Evolutionary conservation across 2,888 invertebrate species (phyloP).

Genomic region (Aphidoletes aphidimyza): DNA sequence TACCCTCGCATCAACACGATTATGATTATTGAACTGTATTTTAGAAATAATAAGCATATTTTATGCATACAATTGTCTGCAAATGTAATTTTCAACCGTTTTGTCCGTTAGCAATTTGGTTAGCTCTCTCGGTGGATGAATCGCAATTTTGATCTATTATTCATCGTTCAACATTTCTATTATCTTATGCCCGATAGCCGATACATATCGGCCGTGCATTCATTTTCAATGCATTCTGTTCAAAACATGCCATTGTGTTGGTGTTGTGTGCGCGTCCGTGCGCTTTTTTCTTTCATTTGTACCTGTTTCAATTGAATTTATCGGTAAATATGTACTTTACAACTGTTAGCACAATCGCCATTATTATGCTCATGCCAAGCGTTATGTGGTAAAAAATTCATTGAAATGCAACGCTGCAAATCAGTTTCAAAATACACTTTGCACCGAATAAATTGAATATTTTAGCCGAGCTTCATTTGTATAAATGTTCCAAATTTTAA

Average conservation of each 20-base stretch:
- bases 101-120: background rate
- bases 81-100: slow-evolving; percentile 10
- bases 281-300: background rate
- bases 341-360: background rate
- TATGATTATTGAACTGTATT: slow-evolving; percentile 32
- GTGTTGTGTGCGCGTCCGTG: background rate
- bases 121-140: background rate
- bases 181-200: background rate
- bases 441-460: slow-evolving; percentile 2
- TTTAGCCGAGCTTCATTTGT: background rate
- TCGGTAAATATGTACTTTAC: slow-evolving; percentile 42
- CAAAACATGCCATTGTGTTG: background rate
- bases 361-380: background rate
- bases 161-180: slow-evolving; percentile 35
- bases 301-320: background rate
- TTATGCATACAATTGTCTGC: slow-evolving; percentile 1
- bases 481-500: background rate
- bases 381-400: background rate
- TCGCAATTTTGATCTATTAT: slow-evolving; percentile 1
- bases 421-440: background rate
- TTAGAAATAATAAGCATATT: slow-evolving; percentile 44
- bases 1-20: background rate
- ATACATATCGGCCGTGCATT: background rate
- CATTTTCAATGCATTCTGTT: slow-evolving; percentile 3
- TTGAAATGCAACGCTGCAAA: slow-evolving; percentile 27